phyloP scores from a whole-genome alignment of 1,140 invertebrate species.

The Vanessa atalanta region DNA sequence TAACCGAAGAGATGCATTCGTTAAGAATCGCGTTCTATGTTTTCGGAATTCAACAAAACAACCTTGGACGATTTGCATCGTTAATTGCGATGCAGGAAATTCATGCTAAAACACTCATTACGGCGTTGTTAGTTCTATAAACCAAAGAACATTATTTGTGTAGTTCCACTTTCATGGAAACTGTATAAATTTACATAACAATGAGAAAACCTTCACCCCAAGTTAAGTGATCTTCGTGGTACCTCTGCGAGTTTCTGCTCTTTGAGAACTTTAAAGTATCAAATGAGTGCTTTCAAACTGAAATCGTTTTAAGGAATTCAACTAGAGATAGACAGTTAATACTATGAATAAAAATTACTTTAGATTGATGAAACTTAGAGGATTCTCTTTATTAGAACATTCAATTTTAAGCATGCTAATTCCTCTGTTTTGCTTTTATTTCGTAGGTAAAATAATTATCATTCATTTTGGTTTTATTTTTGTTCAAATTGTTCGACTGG shows the following conservation, averaged over 20 bases:
- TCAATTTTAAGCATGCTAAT: too few species aligned
- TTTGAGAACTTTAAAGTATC: conserved; percentile 19
- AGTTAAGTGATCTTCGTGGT: conserved; percentile 30
- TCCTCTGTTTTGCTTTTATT: too few species aligned
- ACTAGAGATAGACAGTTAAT: neutral
- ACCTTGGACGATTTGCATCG: conserved; percentile 8
- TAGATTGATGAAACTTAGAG: neutral
- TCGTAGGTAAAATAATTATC: too few species aligned
- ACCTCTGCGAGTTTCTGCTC: conserved; percentile 17
- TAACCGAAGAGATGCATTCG: too few species aligned
- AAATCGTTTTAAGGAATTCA: conserved; percentile 10
- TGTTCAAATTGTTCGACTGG: too few species aligned
- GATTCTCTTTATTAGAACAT: neutral
- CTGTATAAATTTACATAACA: conserved; percentile 29
- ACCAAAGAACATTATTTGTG: conserved; percentile 14
- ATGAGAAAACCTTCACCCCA: conserved; percentile 12
- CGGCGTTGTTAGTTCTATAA: conserved; percentile 20
- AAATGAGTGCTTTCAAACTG: conserved; percentile 23
- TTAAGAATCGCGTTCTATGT: neutral
- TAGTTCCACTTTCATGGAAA: conserved; percentile 12
- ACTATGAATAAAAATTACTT: neutral
- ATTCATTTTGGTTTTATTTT: too few species aligned
- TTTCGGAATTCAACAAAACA: conserved; percentile 4
- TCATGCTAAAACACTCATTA: conserved; percentile 11
- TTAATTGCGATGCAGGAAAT: conserved; percentile 9